Evolutionary conservation across 2,888 invertebrate species (phyloP), one percentile per base, ranked within the genome.

Genomic region (Scrobipalpa atriplicella): DNA sequence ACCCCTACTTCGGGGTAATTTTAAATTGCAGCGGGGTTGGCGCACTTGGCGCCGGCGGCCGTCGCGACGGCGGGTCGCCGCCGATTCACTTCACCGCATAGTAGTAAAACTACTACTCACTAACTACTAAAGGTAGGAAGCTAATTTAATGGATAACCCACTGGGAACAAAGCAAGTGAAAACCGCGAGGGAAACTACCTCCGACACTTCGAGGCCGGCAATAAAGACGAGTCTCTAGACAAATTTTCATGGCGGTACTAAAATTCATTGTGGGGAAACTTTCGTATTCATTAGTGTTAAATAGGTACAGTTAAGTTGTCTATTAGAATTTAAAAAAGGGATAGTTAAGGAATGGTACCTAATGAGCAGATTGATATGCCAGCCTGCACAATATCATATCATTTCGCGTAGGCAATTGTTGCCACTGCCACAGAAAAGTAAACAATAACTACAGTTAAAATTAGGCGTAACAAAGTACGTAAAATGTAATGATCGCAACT

Each of bases 11-110:
- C 82, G 74, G 77, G 79, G 86, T 87, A 86, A 87, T 89, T 87
- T 86, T 73, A 85, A 87, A 89, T 89, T 89, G 85, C 86, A 80
- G 74, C 77, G 75, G 84, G 85, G 85, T 79, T 83, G 84, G 75
- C 79, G 68, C 67, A 77, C 71, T 74, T 78, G 75, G 76, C 81
- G 64, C 60, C 69, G 74, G 69, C 69, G 75, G 74, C 73, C 75
- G 76, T 73, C 75, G 75, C 75, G 76, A 71, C 75, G 77, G 68
- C 78, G 76, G 72, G 76, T 75, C 73, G 75, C 75, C 78, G 73
- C 69, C 83, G 78, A 69, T 76, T 73, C 68, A 73, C 67, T 71
- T 66, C 67, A 70, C 62, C 29, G 29, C 62, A 58, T 16, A 38
- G 38, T 58, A 38, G 29, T 58, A 38, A 58, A 58, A 58, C 38